A percentile compares a stretch with the other conserved stretches of the same genome.
phyloP scores from a whole-genome alignment of 2,113 vertebrate genomes.

The Synodontis membranacea region DNA sequence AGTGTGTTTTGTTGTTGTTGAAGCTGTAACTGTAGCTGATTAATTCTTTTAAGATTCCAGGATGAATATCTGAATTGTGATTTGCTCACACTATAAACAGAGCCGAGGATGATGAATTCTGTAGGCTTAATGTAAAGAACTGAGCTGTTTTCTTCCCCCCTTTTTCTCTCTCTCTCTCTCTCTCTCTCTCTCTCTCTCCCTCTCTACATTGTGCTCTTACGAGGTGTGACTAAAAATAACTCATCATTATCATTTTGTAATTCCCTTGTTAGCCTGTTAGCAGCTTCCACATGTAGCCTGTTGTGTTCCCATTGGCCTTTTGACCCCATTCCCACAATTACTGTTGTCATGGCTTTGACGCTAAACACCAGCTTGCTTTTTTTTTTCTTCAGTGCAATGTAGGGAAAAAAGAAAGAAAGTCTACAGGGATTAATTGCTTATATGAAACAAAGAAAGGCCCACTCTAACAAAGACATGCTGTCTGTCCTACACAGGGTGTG shows the following conservation, averaged over 20 bases:
- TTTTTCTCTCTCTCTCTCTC: neutral
- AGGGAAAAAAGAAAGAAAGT: neutral
- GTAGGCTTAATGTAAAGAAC: neutral
- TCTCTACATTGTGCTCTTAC: neutral
- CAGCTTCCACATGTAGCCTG: slow-evolving; percentile 1
- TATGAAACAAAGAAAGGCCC: neutral
- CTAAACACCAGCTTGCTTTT: neutral
- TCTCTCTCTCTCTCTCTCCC: neutral
- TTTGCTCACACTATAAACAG: neutral
- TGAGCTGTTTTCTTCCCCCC: neutral
- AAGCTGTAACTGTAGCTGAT: neutral
- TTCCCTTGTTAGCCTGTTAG: slow-evolving; percentile 39
- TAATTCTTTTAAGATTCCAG: neutral
- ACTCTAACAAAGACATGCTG: neutral
- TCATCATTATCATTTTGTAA: neutral
- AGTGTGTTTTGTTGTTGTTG: neutral
- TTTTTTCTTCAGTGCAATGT: neutral
- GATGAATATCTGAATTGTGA: neutral
- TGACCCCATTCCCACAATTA: slow-evolving; percentile 42
- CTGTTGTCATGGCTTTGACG: slow-evolving; percentile 11
- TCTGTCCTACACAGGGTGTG: neutral
- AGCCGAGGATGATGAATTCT: neutral
- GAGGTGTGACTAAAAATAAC: neutral
- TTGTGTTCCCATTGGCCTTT: slow-evolving; percentile 15
- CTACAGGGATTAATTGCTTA: slow-evolving; percentile 14